A percentile compares a stretch with the other conserved stretches of the same genome.
Conservation (phyloP, 2,113 vertebrate genomes). For the Stomatorhinus ivindoensis region DNA sequence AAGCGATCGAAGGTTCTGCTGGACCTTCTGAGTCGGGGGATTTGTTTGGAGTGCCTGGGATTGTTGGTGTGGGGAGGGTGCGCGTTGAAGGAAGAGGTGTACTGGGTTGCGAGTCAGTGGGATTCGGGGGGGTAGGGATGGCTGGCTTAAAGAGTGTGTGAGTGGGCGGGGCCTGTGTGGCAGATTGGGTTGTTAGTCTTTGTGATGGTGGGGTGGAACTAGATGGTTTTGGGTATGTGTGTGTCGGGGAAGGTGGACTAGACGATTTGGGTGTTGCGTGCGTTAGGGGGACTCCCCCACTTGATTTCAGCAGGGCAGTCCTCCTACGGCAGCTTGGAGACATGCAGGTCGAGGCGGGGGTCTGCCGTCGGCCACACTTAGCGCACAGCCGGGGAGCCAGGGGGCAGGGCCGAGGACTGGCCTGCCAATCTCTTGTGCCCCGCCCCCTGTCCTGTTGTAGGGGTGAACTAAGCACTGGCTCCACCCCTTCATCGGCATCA, state of each 20-base stretch:
- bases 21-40: neutral
- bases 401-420: conserved; percentile 54
- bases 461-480: conserved; percentile 24
- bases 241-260: neutral
- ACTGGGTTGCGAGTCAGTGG: neutral
- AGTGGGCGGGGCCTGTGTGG: neutral
- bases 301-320: conserved; percentile 44
- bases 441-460: conserved; percentile 40
- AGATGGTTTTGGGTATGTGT: neutral
- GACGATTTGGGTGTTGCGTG: conserved; percentile 43
- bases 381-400: conserved; percentile 46
- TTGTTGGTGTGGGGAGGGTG: conserved; percentile 16
- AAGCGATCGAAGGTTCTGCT: neutral
- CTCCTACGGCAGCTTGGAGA: conserved; percentile 50
- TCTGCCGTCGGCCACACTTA: conserved; percentile 55
- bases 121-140: no score
- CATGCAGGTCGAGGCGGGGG: conserved; percentile 53
- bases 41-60: conserved; percentile 7
- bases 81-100: neutral
- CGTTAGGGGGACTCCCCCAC: conserved; percentile 51
- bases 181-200: neutral
- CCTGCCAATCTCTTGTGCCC: conserved; percentile 45
- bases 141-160: conserved; percentile 42
- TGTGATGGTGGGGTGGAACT: neutral
- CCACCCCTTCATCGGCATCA: conserved; percentile 44